A percentile compares a stretch with the other conserved stretches of the same genome.
phyloP scores from a whole-genome alignment of 92 coral and sea anemone species.

The Parazoanthus atlanticus region DNA sequence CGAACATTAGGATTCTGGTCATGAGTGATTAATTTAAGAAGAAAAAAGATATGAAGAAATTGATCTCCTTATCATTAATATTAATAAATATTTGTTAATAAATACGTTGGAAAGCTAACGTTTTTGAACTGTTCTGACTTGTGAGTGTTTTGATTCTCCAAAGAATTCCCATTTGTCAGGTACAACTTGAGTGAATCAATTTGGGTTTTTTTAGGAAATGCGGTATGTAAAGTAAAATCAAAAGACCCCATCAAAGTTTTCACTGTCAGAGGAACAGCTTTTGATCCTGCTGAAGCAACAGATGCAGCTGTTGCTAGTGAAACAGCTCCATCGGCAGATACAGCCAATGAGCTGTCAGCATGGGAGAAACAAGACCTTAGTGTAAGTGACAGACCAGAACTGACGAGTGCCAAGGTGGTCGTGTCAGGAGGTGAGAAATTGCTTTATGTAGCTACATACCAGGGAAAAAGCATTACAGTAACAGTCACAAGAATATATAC shows the following conservation, averaged over 20 bases:
- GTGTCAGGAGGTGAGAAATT: constrained; percentile 87
- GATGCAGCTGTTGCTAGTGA: constrained; percentile 84
- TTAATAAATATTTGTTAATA: no score
- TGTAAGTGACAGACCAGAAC: constrained; percentile 94
- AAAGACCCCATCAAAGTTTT: constrained; percentile 84
- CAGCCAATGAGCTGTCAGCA: constrained; percentile 83
- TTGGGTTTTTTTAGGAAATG: constrained; percentile 75
- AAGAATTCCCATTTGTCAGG: background rate
- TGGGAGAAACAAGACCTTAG: constrained; percentile 85
- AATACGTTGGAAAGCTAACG: no score
- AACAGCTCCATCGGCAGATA: constrained; percentile 89
- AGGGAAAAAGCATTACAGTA: background rate
- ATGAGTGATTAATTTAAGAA: no score
- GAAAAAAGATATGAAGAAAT: no score
- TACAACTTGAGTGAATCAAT: background rate
- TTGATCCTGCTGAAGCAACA: constrained; percentile 84
- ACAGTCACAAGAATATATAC: no score
- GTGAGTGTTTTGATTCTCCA: background rate
- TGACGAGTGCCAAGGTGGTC: constrained; percentile 95
- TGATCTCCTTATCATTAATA: no score
- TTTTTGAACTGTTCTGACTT: no score
- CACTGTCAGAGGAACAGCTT: constrained; percentile 93
- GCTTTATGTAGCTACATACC: background rate
- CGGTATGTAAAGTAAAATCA: constrained; percentile 88
- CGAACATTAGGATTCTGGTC: no score